Evolutionary conservation across 2,888 invertebrate species (phyloP).

Genomic region (Eristalis intricaria): DNA sequence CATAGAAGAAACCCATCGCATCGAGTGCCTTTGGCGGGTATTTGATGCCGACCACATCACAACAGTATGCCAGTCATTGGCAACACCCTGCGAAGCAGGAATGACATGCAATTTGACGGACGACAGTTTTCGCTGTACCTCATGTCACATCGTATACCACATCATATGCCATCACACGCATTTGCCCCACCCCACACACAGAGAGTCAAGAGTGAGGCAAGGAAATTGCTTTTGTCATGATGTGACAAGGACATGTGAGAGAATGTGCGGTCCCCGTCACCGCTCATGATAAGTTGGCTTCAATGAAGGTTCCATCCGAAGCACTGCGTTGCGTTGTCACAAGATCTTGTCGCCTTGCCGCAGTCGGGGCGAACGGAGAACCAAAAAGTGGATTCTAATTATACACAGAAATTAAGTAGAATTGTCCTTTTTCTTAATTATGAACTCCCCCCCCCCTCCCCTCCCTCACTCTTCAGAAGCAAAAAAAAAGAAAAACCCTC

Average conservation of each 20-base stretch:
- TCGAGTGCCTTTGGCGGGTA: neutral
- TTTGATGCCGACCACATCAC: conserved; percentile 35
- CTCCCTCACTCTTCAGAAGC: neutral
- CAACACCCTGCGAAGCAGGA: conserved; percentile 52
- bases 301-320: neutral
- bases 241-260: conserved; percentile 57
- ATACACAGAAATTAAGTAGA: conserved; percentile 67
- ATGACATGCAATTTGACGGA: conserved; percentile 67
- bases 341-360: neutral
- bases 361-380: neutral
- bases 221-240: conserved; percentile 68
- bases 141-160: conserved; percentile 18
- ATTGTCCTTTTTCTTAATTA: conserved; percentile 70
- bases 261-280: conserved; percentile 27
- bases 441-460: conserved; percentile 29
- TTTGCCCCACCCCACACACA: neutral
- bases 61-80: conserved; percentile 52
- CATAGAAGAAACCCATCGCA: neutral
- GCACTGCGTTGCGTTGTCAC: conserved; percentile 39
- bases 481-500: neutral
- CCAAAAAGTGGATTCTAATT: conserved; percentile 48
- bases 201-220: conserved; percentile 37
- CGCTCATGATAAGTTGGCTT: conserved; percentile 22
- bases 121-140: conserved; percentile 60
- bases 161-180: neutral